phyloP scores from a whole-genome alignment of 2,888 invertebrate genomes.

The Hemistola chrysoprasaria region DNA sequence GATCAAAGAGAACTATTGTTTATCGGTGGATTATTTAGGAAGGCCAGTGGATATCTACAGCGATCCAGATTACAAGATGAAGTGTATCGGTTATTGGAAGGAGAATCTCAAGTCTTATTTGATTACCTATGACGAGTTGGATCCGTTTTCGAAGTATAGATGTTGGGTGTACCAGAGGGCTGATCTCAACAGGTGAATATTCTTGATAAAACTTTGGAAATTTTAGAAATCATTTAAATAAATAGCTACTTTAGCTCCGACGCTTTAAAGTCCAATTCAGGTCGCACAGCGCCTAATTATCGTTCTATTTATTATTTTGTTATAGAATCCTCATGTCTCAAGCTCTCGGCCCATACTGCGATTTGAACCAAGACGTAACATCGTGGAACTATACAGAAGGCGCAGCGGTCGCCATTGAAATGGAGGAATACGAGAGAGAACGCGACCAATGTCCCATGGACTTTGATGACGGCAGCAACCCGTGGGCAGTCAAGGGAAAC shows the following conservation, averaged over 20 bases:
- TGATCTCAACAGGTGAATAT: constrained; percentile 89
- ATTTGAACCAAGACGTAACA: constrained; percentile 93
- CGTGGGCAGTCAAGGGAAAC: constrained; percentile 89
- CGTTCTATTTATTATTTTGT: no score
- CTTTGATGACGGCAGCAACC: constrained; percentile 96
- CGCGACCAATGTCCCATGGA: constrained; percentile 98
- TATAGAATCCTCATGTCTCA: constrained; percentile 85
- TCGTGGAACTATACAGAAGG: constrained; percentile 95
- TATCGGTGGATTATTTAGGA: constrained; percentile 97
- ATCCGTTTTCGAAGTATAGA: constrained; percentile 96
- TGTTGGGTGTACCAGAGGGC: constrained; percentile 99
- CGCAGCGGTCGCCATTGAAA: constrained; percentile 94
- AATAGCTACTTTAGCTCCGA: no score
- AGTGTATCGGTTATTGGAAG: constrained; percentile 98
- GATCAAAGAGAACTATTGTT: constrained; percentile 97
- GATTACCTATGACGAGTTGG: constrained; percentile 97
- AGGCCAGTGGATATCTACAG: constrained; percentile 97
- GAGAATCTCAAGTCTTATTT: constrained; percentile 98
- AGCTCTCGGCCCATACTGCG: constrained; percentile 96
- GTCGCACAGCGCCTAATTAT: no score
- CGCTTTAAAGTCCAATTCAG: no score
- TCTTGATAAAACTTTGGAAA: no score
- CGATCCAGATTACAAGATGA: constrained; percentile 97
- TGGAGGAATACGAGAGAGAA: constrained; percentile 96
- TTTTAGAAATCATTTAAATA: no score